A percentile compares a stretch with the other conserved stretches of the same genome.
Conservation (phyloP, 2,888 invertebrate species). For the Tenthredo livida region DNA sequence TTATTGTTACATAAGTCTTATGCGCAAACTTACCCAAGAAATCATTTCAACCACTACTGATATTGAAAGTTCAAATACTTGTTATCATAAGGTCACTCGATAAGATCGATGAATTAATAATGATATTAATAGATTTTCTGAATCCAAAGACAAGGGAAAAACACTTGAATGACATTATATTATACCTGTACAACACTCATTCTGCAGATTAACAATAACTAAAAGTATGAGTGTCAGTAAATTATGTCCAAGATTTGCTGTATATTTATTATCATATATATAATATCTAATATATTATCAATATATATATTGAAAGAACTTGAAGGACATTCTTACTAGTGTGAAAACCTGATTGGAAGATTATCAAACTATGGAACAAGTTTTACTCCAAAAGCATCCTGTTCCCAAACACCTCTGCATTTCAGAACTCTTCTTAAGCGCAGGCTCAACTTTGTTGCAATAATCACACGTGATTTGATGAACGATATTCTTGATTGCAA, state of each 20-base stretch:
- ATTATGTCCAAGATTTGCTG: constrained; percentile 26
- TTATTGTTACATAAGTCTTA: constrained; percentile 63
- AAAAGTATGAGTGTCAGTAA: neutral
- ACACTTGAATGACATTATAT: neutral
- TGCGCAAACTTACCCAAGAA: constrained; percentile 63
- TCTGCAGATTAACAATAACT: neutral
- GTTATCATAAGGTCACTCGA: constrained; percentile 64
- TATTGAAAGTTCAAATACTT: constrained; percentile 58
- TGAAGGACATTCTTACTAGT: constrained; percentile 58
- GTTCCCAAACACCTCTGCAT: constrained; percentile 66
- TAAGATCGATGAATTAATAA: neutral
- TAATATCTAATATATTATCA: no score
- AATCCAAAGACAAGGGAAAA: no score
- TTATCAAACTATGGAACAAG: constrained; percentile 60
- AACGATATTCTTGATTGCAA: constrained; percentile 64
- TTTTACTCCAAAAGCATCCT: constrained; percentile 57
- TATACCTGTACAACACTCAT: neutral
- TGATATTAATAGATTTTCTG: neutral
- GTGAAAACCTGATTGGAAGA: constrained; percentile 61
- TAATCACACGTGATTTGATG: constrained; percentile 64
- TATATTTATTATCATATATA: neutral
- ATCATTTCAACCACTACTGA: constrained; percentile 66
- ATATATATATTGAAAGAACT: constrained; percentile 42
- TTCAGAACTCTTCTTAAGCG: constrained; percentile 62
- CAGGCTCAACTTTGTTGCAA: constrained; percentile 66